These are phyloP conservation scores for Sphenopsis melanotis DNA, from an alignment of 2,797 vertebrate genomes.

Conservation along the genomic window DNA sequence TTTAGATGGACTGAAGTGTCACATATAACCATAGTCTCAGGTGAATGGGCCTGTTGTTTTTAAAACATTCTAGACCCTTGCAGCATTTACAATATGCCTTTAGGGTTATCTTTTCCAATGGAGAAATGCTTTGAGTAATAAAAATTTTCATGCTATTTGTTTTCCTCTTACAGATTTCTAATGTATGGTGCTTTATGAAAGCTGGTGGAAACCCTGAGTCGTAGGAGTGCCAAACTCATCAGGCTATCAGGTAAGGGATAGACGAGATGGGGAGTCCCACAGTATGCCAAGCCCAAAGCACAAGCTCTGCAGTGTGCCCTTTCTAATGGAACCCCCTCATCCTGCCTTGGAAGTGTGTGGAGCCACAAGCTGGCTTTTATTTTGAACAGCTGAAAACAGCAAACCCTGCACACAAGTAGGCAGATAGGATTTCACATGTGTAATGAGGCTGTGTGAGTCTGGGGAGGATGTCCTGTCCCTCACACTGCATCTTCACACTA, in stretches of 20 bases:
- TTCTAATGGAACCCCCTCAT: neutral
- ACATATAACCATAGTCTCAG: neutral
- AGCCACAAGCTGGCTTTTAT: neutral
- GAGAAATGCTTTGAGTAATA: neutral
- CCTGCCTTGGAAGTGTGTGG: neutral
- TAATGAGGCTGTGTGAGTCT: neutral
- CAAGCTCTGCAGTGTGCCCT: neutral
- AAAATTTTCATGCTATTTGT: neutral
- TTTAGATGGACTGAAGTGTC: neutral
- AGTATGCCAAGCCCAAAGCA: neutral
- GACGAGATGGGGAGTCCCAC: neutral
- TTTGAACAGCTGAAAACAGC: neutral
- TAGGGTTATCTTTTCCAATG: neutral
- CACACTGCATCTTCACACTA: neutral
- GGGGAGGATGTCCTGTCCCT: neutral
- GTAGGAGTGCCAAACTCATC: neutral
- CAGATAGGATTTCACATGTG: neutral
- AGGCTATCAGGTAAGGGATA: neutral
- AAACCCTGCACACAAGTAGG: neutral
- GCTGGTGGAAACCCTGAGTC: neutral
- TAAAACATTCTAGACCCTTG: neutral
- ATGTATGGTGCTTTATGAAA: neutral
- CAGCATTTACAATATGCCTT: neutral
- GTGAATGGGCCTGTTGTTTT: neutral
- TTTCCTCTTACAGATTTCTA: neutral